Base-by-base conservation (phyloP, 2,113 vertebrate genomes). In the Ictidomys tridecemlineatus region DNA sequence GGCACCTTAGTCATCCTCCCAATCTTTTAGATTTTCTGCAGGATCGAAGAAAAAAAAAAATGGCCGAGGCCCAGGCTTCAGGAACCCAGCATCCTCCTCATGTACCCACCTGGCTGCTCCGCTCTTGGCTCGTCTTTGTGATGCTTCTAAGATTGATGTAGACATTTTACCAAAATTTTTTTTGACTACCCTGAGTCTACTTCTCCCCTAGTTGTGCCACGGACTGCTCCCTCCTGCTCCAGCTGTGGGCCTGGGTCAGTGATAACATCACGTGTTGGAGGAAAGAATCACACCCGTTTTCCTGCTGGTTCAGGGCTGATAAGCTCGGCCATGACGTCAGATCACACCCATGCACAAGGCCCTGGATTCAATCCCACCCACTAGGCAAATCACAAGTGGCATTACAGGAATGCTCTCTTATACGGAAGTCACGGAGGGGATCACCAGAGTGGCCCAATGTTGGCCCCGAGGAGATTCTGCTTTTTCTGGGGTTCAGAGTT, bases 251-350 rank as follows among this genome's bases (percentile, higher is more conserved):
- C 30, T 42, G 24, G 42, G 34, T 67, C n/a, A 32, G 32, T 10
- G 45, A 8, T 58, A 83, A 37, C 69, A 48, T 45, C n/a, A 28
- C 4, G 5, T 42, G 16, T 79, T 24, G 7, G 17, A 39, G 20
- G 30, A 28, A n/a, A 37, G 18, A 63, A 30, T 2, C 2, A 3
- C 4, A 24, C n/a, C 14, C 2, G 9, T 32, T 48, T 28, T 76
- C 39, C 6, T 70, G 34, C 63, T 51, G 32, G 16, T 16, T 42
- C 53, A 14, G 6, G 17, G 42, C 28, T 18, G 45, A 4, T 58
- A 2, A 16, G 45, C 20, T 1, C 3, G 3, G 17, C 11, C 65
- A 10, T 11, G 8, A 1, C 4, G 16, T 34, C 22, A 79, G n/a
- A 26, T 20, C 9, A 61, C 34, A 61, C 9, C 30, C 12, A 42